Evolutionary conservation across 1,140 invertebrate species (phyloP).

Genomic region (Chironomus tepperi): DNA sequence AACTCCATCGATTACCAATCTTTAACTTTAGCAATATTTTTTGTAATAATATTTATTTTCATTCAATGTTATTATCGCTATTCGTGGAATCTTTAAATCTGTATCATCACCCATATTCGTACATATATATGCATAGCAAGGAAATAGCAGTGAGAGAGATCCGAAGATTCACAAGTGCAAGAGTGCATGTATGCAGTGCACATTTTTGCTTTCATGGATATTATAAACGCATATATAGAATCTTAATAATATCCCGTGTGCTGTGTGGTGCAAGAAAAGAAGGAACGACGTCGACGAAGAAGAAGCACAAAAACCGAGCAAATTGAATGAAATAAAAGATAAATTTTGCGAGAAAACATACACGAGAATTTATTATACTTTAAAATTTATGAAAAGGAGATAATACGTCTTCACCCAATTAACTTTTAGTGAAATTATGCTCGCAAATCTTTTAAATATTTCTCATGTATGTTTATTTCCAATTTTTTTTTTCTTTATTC

Average conservation of each 20-base stretch:
- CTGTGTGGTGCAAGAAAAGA: no score
- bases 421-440: slow-evolving; percentile 7
- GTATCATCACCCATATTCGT: slow-evolving; percentile 6
- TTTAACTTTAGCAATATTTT: neutral
- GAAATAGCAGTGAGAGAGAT: no score
- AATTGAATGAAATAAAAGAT: slow-evolving; percentile 15
- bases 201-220: no score
- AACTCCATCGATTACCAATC: neutral
- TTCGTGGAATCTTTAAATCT: neutral
- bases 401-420: slow-evolving; percentile 23
- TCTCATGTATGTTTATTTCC: neutral
- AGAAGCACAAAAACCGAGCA: neutral
- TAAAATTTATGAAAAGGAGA: slow-evolving; percentile 16
- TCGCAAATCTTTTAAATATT: slow-evolving; percentile 19
- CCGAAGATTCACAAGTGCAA: neutral
- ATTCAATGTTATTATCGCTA: no score
- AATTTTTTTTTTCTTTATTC: neutral
- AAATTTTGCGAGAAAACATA: slow-evolving; percentile 13
- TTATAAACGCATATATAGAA: no score
- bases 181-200: neutral
- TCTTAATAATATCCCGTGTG: no score
- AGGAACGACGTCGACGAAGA: neutral
- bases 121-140: no score
- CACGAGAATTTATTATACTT: slow-evolving; percentile 8
- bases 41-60: no score